These are phyloP conservation scores for Reticulitermes speratus DNA, from an alignment of 1,140 invertebrate species.

Conservation along the genomic window DNA sequence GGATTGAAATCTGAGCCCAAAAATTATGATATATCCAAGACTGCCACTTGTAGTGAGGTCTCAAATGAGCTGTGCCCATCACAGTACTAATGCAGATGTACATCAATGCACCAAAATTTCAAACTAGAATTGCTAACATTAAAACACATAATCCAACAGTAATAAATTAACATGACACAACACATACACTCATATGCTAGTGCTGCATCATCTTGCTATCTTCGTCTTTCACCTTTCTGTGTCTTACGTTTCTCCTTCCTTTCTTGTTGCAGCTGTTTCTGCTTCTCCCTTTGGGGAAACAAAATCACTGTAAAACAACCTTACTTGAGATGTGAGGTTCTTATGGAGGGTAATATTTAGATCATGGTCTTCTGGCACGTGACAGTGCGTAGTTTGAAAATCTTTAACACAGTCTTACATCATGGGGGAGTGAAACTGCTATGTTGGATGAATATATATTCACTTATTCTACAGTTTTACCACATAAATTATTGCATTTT, in stretches of 20 bases:
- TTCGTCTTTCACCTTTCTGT: conserved; percentile 78
- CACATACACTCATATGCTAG: neutral
- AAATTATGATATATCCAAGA: neutral
- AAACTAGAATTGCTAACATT: neutral
- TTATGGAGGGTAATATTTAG: too few relatives aligned
- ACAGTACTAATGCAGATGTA: conserved; percentile 28
- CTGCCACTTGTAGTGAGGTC: neutral
- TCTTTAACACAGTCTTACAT: too few relatives aligned
- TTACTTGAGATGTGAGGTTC: too few relatives aligned
- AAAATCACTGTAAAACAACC: neutral
- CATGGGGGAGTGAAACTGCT: too few relatives aligned
- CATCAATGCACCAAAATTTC: neutral
- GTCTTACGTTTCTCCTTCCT: conserved; percentile 87
- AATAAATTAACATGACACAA: conserved; percentile 33
- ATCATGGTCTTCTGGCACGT: too few relatives aligned
- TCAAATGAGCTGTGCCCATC: conserved; percentile 26
- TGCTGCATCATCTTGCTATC: conserved; percentile 60
- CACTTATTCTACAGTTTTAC: too few relatives aligned
- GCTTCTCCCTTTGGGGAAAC: conserved; percentile 67
- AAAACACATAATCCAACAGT: conserved; percentile 21
- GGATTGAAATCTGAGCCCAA: conserved; percentile 25
- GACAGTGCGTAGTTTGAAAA: too few relatives aligned
- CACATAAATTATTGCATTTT: too few relatives aligned
- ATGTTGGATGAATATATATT: too few relatives aligned
- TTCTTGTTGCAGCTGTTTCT: conserved; percentile 80